Evolutionary conservation across 2,797 vertebrate genomes (phyloP), one percentile per base, ranked within the genome.

Genomic region (Miichthys miiuy): DNA sequence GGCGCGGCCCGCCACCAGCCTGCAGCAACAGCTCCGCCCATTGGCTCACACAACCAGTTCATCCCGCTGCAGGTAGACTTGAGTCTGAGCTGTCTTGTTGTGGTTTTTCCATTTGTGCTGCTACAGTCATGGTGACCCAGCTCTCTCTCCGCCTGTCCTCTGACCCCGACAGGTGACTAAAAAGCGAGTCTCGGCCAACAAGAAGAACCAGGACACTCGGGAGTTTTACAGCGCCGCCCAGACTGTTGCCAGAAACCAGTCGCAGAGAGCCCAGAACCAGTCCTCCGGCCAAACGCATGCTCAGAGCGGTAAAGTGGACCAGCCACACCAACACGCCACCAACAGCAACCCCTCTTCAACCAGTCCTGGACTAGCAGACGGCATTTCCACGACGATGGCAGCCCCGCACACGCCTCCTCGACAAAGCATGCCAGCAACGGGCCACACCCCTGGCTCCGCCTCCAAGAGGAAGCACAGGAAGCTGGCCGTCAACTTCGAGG

Each of bases 401-500:
- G 79, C 80, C 69, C 85, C 92, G 25, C 86, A 93, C 81, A 92
- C 95, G 20, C 91, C 96, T 52, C 93, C 94, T 4, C 87, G 87
- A 12, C 94, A 95, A 79, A 92, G 87, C 42, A 25, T 16, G 50
- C 83, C 89, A 0, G 61, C 93, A 56, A 80, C 86, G 14, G 90
- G 87, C 77, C 93, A 95, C 87, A 92, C 95, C 60, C 92, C 97
- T 23, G 93, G 96, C 89, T 97, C 97, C 50, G 94, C 96, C 87
- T 96, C 96, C 83, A 98, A 96, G 88, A 95, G 96, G 93, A 99
- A 96, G 92, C 93, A 97, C 77, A 95, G 98, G 80, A 99, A 99
- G 89, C 91, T 99, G 79, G 98, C 98, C 0, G 98, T 99, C 83
- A 99, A 98, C 94, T 99, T 99, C 84, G 96, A 97, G 27, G 88